Evolutionary conservation across 1,140 invertebrate genomes (phyloP).

Genomic region (Heliconius eleuchia): DNA sequence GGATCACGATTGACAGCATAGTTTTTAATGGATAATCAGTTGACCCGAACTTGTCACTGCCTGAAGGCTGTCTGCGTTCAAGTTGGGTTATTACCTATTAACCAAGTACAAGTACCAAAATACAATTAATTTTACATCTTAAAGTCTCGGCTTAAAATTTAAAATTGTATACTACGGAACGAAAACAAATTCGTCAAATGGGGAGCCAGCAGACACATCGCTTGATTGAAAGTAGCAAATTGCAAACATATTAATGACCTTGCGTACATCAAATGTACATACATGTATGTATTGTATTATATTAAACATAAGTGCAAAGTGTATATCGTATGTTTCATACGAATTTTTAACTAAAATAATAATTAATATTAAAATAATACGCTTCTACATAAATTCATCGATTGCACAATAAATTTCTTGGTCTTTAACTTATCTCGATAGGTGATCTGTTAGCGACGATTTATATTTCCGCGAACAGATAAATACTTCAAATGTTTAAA

Average conservation of each 20-base stretch:
- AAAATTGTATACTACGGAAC: conserved; percentile 5
- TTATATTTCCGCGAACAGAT: conserved; percentile 29
- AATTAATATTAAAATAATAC: conserved; percentile 5
- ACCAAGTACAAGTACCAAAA: conserved; percentile 17
- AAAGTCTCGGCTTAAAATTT: conserved; percentile 1
- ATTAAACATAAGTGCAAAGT: not conserved
- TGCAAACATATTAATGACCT: conserved; percentile 18
- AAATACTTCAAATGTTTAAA: conserved; percentile 34
- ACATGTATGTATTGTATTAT: not conserved
- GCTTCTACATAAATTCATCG: conserved; percentile 16
- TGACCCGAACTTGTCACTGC: conserved; percentile 39
- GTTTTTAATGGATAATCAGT: conserved; percentile 19
- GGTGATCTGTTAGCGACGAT: conserved; percentile 25
- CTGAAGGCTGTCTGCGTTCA: conserved; percentile 38
- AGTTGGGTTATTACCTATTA: conserved; percentile 25
- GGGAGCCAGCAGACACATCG: not conserved
- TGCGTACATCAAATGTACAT: conserved; percentile 12
- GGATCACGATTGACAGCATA: conserved; percentile 28
- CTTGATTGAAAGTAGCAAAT: conserved; percentile 21
- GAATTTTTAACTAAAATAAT: not conserved
- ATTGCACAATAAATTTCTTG: conserved; percentile 33
- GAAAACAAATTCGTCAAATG: conserved; percentile 7
- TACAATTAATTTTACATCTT: conserved; percentile 26
- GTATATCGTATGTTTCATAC: too few relatives aligned
- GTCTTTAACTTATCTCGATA: conserved; percentile 36